phyloP scores from a whole-genome alignment of 2,113 vertebrate species.

The Terrapene triunguis region DNA sequence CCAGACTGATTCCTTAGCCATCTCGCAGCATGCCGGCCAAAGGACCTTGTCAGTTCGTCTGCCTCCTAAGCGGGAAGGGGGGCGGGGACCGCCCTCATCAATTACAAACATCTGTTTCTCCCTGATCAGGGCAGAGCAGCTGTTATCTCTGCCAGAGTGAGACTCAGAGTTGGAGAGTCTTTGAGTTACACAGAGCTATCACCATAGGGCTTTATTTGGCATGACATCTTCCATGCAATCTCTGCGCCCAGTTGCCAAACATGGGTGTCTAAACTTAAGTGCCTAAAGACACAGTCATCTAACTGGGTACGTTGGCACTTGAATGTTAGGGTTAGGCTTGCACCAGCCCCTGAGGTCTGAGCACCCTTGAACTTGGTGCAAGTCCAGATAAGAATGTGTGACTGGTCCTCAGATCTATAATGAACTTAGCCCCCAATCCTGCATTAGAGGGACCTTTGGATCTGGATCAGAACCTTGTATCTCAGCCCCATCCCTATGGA shows the following conservation, averaged over 20 bases:
- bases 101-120: neutral
- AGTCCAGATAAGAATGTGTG: neutral
- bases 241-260: neutral
- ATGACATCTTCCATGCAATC: neutral
- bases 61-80: neutral
- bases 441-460: neutral
- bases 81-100: rapidly evolving
- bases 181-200: neutral
- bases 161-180: neutral
- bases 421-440: neutral
- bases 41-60: rapidly evolving
- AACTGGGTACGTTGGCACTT: neutral
- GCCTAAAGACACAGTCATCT: neutral
- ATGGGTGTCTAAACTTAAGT: neutral
- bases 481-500: neutral
- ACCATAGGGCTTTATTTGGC: neutral
- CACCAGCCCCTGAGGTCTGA: neutral
- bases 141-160: neutral
- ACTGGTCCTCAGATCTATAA: neutral
- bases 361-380: neutral
- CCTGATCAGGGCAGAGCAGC: neutral
- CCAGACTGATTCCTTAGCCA: neutral
- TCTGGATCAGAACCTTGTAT: rapidly evolving
- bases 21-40: neutral
- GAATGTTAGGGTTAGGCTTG: neutral